Base-by-base conservation (phyloP, 1,140 invertebrate species). In the Theocolax elegans region DNA sequence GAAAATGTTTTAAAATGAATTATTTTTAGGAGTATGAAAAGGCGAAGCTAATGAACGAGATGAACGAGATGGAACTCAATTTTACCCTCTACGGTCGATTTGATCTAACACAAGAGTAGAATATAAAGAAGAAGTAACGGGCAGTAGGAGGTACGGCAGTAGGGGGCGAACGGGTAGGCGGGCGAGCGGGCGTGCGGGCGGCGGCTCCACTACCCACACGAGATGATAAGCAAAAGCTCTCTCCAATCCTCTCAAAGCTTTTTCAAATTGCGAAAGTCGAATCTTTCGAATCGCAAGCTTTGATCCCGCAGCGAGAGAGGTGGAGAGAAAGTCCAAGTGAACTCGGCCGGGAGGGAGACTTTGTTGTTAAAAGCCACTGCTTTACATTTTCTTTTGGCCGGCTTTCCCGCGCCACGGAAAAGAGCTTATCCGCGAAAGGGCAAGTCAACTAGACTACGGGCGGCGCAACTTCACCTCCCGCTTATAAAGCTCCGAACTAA, bases 51-150 rank as follows among this genome's bases (percentile, higher is more conserved):
- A 62, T 72, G 46, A 72, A 54, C 56, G 42, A 58, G 67, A 62
- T 72, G 46, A 72, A 54, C 56, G 42, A 58, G 67, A 71, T 53
- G 71, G 58, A 70, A 65, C 27, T 46, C 23, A 23, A 49, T 31
- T 67, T 62, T 71, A 69, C 62, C 73, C 73, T 72, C 69, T 56
- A 40, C 48, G 54, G 66, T 75, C 73, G 76, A 76, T 78, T 68
- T 60, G 35, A 62, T 69, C 42, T 42, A 42, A 17, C 17, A 19
- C 9, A 31, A 46, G 23, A 38, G 27, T 35, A 35, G 10, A 35
- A 35, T 35, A 35, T 6, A 35, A 35, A 35, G 31, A 35, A 35
- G 31, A 35, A 35, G 31, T 35, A 35, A 35, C 4, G 10, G 10
- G 31, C 10, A 40, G 9, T 7, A 60, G 40, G 1, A 19, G 15